Percentiles rank a stretch among this genome's conserved stretches.
Conservation (phyloP, 2,797 vertebrate genomes). For the Paratrypauchen microcephalus region DNA sequence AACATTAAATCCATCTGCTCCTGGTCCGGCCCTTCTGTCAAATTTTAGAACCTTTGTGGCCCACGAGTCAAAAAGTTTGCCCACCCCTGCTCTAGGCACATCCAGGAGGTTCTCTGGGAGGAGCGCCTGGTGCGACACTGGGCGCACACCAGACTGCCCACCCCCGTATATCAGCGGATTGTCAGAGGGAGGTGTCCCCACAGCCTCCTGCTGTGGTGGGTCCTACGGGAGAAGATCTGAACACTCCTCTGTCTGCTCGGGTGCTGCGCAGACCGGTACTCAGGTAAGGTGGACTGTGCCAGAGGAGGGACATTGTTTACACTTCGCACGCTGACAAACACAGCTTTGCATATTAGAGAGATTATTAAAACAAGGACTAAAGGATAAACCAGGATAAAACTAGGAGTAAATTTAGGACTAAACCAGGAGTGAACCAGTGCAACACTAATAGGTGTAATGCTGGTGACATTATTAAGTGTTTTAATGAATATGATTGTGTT, state of each 20-base stretch:
- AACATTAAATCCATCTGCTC: too few species aligned
- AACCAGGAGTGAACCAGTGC: too few species aligned
- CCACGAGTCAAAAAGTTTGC: too few species aligned
- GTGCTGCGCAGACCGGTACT: neutral
- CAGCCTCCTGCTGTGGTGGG: neutral
- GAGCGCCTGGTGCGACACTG: slow-evolving; percentile 3
- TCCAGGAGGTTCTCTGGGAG: slow-evolving; percentile 21
- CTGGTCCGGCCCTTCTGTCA: too few species aligned
- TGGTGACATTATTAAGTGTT: too few species aligned
- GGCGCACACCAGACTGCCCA: slow-evolving; percentile 7
- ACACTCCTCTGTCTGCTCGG: neutral
- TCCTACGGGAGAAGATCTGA: neutral
- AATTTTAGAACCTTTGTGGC: too few species aligned
- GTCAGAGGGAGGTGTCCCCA: slow-evolving; percentile 17
- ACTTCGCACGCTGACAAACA: neutral
- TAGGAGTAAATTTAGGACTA: too few species aligned
- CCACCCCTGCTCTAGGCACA: slow-evolving; percentile 19
- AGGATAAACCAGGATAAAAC: too few species aligned
- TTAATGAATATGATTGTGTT: too few species aligned
- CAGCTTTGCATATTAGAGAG: neutral
- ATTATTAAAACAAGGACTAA: neutral
- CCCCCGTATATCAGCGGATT: slow-evolving; percentile 21
- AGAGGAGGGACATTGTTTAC: neutral
- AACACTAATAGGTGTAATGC: too few species aligned
- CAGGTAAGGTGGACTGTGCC: neutral